Base-by-base conservation (phyloP, 2,888 invertebrate genomes). In the Machimus atricapillus region DNA sequence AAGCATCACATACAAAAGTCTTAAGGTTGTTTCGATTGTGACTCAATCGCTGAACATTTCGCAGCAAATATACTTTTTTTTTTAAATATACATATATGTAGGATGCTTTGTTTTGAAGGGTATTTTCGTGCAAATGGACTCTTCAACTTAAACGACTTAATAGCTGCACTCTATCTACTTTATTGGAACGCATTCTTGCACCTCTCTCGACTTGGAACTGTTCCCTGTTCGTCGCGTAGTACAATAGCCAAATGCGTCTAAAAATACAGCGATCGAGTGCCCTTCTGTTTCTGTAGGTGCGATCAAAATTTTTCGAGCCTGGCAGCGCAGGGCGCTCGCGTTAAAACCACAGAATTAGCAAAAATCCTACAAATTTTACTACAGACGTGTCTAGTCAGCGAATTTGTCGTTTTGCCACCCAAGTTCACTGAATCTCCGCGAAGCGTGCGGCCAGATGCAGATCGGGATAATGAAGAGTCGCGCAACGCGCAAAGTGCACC, bases 381-480 rank as follows among this genome's bases (percentile, higher is more conserved):
- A 87, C 83, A 87, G 66, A 85, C 87, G 74, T 85, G 85, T 87
- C 87, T 87, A 87, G 87, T 87, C 87, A 87, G 52, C 87, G 78
- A 79, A 87, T 87, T 87, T 40, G 87, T 87, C 66, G 83, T 85
- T 87, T 85, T 87, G 74, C 87, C 87, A 87, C 87, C 87, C 87
- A 87, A 81, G 87, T 85, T 85, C 74, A 79, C 19, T 82, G 74
- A 74, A 76, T 85, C 66, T 74, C 43, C 76, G 40, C 74, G 27
- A 66, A 82, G 82, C 82, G 82, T 82, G 66, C 66, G 58, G n/a
- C 82, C 82, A 82, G 82, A 82, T 82, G 82, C 82, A 82, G 82
- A 66, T 82, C 66, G 40, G 74, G 46, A 74, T 85, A 85, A 85
- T 85, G 85, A 74, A 74, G 14, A 85, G 46, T 14, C 66, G 81